Conservation (phyloP, 1,140 invertebrate species). For the Drosophila burlai region DNA sequence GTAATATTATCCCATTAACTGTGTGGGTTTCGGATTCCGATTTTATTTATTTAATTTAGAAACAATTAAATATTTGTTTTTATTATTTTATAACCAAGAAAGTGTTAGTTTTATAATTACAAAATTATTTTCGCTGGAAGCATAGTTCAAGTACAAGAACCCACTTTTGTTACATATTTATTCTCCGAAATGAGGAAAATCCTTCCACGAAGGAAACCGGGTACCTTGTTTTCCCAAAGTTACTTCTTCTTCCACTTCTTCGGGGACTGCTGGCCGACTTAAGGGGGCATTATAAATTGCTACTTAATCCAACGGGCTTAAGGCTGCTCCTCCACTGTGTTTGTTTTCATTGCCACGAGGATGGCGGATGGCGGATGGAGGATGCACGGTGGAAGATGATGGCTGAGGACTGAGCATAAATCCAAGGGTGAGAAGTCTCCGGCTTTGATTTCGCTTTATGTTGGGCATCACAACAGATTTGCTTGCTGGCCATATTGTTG, state of each 20-base stretch:
- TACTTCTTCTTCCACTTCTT: neutral
- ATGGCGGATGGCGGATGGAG: neutral
- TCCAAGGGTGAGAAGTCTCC: constrained; percentile 18
- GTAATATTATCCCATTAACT: too few relatives aligned
- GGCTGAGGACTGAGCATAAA: neutral
- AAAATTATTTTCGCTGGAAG: neutral
- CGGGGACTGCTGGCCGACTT: constrained; percentile 10
- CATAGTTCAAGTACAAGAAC: neutral
- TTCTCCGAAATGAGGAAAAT: constrained; percentile 7
- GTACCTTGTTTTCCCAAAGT: constrained; percentile 12
- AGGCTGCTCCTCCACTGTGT: constrained; percentile 16
- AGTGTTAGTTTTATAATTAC: neutral
- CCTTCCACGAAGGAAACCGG: neutral
- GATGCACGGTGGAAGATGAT: neutral
- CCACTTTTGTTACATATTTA: neutral
- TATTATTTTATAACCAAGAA: neutral
- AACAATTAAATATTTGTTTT: neutral
- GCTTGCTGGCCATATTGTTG: constrained; percentile 34
- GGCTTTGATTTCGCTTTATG: constrained; percentile 48
- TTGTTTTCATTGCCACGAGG: constrained; percentile 41
- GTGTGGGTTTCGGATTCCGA: too few relatives aligned
- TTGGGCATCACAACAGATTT: constrained; percentile 42
- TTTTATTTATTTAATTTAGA: too few relatives aligned
- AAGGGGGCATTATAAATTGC: constrained; percentile 54
- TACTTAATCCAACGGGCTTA: constrained; percentile 36